These are phyloP conservation scores for Isoperla grammatica DNA, from an alignment of 2,888 invertebrate species.

Conservation along the genomic window DNA sequence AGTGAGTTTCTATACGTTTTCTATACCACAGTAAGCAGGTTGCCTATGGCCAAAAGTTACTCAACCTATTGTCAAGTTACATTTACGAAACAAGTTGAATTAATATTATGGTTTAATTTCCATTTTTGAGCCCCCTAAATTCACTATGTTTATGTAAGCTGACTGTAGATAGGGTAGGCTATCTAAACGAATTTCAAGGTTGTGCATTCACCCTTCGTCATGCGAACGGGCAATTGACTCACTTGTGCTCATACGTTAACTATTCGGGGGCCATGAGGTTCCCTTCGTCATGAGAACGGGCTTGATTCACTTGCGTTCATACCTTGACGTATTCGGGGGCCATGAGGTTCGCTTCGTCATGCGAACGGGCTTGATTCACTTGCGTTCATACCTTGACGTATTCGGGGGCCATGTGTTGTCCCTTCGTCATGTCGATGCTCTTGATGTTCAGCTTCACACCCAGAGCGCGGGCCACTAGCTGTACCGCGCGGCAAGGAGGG, in stretches of 20 bases:
- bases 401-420: neutral
- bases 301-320: neutral
- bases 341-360: neutral
- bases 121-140: too few relatives aligned
- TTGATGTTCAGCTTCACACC: constrained; percentile 14
- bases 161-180: constrained; percentile 16
- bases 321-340: too few relatives aligned
- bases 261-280: too few relatives aligned
- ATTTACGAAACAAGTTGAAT: too few relatives aligned
- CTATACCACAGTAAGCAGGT: too few relatives aligned
- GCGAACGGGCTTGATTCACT: neutral
- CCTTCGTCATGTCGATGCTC: neutral
- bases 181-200: neutral
- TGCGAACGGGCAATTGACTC: neutral
- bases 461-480: constrained; percentile 9
- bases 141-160: too few relatives aligned
- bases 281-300: neutral
- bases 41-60: too few relatives aligned
- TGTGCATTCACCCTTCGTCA: neutral
- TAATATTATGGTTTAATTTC: too few relatives aligned
- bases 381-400: neutral
- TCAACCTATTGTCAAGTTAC: too few relatives aligned
- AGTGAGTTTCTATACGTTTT: too few relatives aligned
- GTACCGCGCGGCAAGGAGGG: constrained; percentile 11
- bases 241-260: too few relatives aligned